Conservation (phyloP, 1,140 invertebrate genomes). For the Leptonema lineaticorne region DNA sequence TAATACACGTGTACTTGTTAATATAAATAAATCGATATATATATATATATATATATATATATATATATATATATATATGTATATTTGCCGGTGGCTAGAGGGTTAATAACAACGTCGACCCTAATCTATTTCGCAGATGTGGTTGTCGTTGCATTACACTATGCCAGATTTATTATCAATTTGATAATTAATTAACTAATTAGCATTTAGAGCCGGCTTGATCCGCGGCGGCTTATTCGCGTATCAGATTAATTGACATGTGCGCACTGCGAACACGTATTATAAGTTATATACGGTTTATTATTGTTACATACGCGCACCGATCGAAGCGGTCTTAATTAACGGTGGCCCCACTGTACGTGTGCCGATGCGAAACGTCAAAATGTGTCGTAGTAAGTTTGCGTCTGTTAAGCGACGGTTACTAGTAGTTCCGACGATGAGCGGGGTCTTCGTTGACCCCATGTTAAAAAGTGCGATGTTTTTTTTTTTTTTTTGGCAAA, state of each 20-base stretch:
- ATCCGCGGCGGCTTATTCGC: slow-evolving; percentile 20
- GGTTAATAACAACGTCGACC: slow-evolving; percentile 27
- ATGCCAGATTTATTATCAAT: slow-evolving; percentile 35
- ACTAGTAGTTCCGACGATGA: no score
- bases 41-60: background rate
- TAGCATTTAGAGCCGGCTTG: slow-evolving; percentile 20
- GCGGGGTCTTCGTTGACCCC: no score
- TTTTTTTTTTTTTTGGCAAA: no score
- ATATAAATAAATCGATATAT: background rate
- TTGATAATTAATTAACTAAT: slow-evolving; percentile 34
- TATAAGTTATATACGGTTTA: background rate
- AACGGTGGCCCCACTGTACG: no score
- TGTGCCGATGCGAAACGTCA: no score
- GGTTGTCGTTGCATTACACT: slow-evolving; percentile 35
- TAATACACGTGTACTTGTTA: background rate
- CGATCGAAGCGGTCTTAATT: no score
- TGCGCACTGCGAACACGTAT: background rate
- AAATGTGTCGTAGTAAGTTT: no score
- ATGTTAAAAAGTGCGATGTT: no score
- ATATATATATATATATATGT: background rate
- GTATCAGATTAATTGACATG: slow-evolving; percentile 26
- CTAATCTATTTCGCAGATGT: slow-evolving; percentile 35
- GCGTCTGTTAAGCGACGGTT: no score
- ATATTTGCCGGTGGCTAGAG: background rate
- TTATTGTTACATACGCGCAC: no score